Base-by-base conservation (phyloP, 1,140 invertebrate genomes). In the Ceratina japonica region DNA sequence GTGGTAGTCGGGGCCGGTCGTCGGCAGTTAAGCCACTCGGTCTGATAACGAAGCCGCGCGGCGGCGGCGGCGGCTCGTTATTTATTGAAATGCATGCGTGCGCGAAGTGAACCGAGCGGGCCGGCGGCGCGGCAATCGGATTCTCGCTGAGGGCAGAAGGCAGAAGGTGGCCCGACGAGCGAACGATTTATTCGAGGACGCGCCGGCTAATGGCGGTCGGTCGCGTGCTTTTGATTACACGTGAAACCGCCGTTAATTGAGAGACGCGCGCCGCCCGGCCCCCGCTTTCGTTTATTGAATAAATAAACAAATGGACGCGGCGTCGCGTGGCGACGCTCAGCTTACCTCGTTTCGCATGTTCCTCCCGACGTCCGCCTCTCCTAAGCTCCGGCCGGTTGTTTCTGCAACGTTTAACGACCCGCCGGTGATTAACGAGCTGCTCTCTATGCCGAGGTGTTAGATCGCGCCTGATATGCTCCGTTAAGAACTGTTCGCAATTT, bases 61-160 rank as follows among this genome's bases (percentile, higher is more conserved):
- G 2, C 24, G 59, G 59, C 51, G 18, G 18, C 79, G 22, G 79
- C n/a, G 37, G 37, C 79, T 81, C 75, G 79, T 81, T 81, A 81
- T 81, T 81, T 81, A 81, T 81, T 78, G 79, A 81, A 81, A 78
- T 77, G 61, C 75, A 81, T 81, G 75, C 79, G 75, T 81, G 61
- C 66, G 66, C 22, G 31, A 70, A 51, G 15, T 49, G 68, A 63
- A 44, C 54, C 54, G 54, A 16, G 15, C 15, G 54, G 13, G 15
- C 15, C 10, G 13, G 52, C 52, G 52, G 52, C 7, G 66, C 58
- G 79, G 79, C 79, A 77, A 64, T 66, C 65, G 75, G 66, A 65
- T 71, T 65, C 75, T 31, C 78, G 72, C 54, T 24, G 31, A 65
- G 70, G 18, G 62, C 52, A 31, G 18, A 63, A 52, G 49, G 75